Evolutionary conservation across 1,140 invertebrate genomes (phyloP).

Genomic region (Drosophila kurseongensis): DNA sequence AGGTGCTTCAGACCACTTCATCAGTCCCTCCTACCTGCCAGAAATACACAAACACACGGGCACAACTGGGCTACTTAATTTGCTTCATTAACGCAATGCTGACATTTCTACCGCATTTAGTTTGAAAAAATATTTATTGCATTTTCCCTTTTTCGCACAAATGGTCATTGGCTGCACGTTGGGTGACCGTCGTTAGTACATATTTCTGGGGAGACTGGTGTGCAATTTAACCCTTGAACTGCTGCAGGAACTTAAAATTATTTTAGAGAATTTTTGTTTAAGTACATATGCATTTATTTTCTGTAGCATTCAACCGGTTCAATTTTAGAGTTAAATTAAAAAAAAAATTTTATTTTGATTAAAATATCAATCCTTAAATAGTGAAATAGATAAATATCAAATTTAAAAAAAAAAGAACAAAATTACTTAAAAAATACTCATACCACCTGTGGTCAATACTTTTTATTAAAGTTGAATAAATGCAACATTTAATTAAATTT

Average conservation of each 20-base stretch:
- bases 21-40: conserved; percentile 11
- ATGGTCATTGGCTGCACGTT: conserved; percentile 2
- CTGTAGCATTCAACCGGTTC: too few species aligned
- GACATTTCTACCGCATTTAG: conserved; percentile 51
- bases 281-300: too few species aligned
- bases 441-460: too few species aligned
- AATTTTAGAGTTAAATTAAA: too few species aligned
- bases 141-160: conserved; percentile 23
- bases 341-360: too few species aligned
- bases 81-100: conserved; percentile 63
- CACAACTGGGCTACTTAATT: conserved; percentile 43
- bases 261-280: too few species aligned
- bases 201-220: neutral
- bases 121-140: conserved; percentile 43
- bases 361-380: too few species aligned
- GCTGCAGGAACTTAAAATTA: neutral
- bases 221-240: neutral
- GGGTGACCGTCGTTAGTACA: conserved; percentile 5
- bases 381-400: too few species aligned
- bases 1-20: conserved; percentile 49
- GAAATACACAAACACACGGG: neutral
- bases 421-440: too few species aligned
- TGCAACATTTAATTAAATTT: too few species aligned
- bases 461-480: too few species aligned
- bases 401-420: too few species aligned